Base-by-base conservation (phyloP, 2,113 vertebrate species). In the Nerophis lumbriciformis region DNA sequence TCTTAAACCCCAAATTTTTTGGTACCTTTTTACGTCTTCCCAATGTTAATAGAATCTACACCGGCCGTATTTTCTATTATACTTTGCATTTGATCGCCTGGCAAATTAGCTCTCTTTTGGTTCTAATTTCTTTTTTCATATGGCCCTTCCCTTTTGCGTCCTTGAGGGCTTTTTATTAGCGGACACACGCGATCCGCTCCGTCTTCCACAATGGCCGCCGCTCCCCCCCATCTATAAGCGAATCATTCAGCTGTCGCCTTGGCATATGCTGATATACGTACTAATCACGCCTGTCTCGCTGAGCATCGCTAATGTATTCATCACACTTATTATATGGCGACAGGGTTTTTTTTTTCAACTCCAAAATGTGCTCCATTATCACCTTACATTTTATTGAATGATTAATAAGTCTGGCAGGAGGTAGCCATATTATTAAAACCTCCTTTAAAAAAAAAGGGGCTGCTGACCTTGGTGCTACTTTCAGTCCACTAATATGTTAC, bases 271-370 rank as follows among this genome's bases (percentile, higher is more conserved):
- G 66, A 74, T 73, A 62, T 73, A 65, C 59, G 66, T 68, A 57
- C 69, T 76, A 71, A 82, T 75, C 77, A 70, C 52, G 51, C 79
- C 76, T 83, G 67, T 71, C 62, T 79, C 75, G 74, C 65, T 63
- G 79, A 64, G 76, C 71, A 82, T 72, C 76, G 19, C 39, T 76
- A 73, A 77, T 73, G 39, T 79, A 69, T 74, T 77, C 55, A 72
- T 81, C 64, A 69, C 61, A 16, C 44, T 76, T 55, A 64, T 63
- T 69, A 51, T 71, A 66, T 60, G 48, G 51, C 21, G 39, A 65
- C 49, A 53, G 56, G 53, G 65, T 69, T 73, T 67, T 73, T 69
- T 73, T 67, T 73, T 49, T 21, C 13, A 66, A 72, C 63, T 68
- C 61, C 70, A 63, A 66, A 69, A 14, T 16, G 10, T 51, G 49